Percentiles rank a stretch among this genome's conserved stretches.
These are phyloP conservation scores for Chaitophorus viminalis DNA, from an alignment of 2,888 invertebrate genomes.

Conservation along the genomic window DNA sequence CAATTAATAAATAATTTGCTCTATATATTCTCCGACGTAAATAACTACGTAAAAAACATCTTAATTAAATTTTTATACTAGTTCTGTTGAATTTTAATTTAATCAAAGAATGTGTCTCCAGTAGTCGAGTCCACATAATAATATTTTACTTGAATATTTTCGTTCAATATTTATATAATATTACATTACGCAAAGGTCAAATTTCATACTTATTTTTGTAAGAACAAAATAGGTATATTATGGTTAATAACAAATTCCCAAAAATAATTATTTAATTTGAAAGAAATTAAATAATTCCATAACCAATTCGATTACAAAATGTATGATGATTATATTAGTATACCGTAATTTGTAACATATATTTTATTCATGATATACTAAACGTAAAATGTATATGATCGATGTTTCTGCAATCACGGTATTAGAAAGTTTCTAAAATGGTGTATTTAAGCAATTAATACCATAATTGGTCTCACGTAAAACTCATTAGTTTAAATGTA, in stretches of 20 bases:
- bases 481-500: background rate
- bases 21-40: background rate
- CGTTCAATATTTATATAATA: background rate
- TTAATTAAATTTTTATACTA: background rate
- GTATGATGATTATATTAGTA: background rate
- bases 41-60: background rate
- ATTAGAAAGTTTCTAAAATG: background rate
- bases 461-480: background rate
- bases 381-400: background rate
- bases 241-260: background rate
- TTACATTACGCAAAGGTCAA: background rate
- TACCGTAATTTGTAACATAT: background rate
- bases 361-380: background rate
- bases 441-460: background rate
- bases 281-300: background rate
- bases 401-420: background rate
- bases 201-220: background rate
- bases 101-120: background rate
- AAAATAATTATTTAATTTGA: background rate
- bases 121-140: background rate
- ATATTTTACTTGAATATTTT: background rate
- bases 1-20: background rate
- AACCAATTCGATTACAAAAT: background rate
- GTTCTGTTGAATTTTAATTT: background rate
- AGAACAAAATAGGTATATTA: no score